A percentile compares a stretch with the other conserved stretches of the same genome.
Evolutionary conservation across 1,140 invertebrate genomes (phyloP).

Genomic region (Drosophila prosaltans): DNA sequence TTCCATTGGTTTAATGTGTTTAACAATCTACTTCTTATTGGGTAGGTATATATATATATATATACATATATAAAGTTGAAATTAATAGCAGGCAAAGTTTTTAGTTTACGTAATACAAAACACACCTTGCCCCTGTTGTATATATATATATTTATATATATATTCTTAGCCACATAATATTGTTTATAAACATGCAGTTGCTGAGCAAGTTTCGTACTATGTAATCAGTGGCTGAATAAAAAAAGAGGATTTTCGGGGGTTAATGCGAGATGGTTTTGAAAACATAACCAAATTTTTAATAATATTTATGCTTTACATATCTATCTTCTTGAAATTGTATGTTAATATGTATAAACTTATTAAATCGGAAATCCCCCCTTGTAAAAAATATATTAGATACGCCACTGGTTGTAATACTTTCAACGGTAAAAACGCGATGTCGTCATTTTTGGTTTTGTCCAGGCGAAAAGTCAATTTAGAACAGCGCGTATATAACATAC

Average conservation of each 20-base stretch:
- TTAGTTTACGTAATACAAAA: constrained; percentile 42
- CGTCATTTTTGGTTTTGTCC: constrained; percentile 78
- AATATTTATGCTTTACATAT: neutral
- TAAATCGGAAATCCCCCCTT: too few relatives aligned
- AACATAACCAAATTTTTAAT: too few relatives aligned
- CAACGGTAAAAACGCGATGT: constrained; percentile 59
- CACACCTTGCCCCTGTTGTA: constrained; percentile 46
- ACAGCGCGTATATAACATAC: constrained; percentile 39
- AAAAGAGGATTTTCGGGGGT: neutral
- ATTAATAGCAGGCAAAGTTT: constrained; percentile 19
- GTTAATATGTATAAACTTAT: too few relatives aligned
- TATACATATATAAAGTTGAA: constrained; percentile 13
- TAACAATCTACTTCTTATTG: constrained; percentile 5
- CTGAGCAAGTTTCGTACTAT: constrained; percentile 16
- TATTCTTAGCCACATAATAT: constrained; percentile 37
- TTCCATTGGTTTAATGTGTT: neutral
- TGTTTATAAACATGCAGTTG: constrained; percentile 55
- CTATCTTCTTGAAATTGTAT: neutral
- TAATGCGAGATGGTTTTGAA: too few relatives aligned
- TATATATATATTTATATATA: constrained; percentile 26
- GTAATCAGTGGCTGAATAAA: constrained; percentile 1
- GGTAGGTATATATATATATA: neutral
- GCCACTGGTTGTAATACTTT: constrained; percentile 51
- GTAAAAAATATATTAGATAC: constrained; percentile 24
- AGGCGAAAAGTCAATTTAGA: constrained; percentile 77